phyloP scores from a whole-genome alignment of 1,140 invertebrate genomes.

The Pseudoatta argentina region DNA sequence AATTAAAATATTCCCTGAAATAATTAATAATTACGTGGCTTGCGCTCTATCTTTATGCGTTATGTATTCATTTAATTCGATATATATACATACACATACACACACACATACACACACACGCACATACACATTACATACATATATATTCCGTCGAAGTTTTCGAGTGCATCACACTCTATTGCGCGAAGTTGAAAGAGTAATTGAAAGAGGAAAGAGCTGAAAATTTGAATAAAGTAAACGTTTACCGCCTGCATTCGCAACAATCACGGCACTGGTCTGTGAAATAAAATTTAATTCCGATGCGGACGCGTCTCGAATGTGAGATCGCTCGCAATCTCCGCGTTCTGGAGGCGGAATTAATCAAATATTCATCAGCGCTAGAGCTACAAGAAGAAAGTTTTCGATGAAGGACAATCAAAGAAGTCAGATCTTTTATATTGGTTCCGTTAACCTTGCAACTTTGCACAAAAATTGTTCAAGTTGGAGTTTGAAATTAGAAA shows the following conservation, averaged over 20 bases:
- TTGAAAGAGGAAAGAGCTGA: constrained; percentile 1
- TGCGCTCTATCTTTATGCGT: background rate
- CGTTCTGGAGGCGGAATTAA: constrained; percentile 36
- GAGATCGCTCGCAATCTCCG: constrained; percentile 47
- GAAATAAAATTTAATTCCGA: constrained; percentile 52
- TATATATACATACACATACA: background rate
- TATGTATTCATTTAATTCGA: background rate
- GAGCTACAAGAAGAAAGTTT: constrained; percentile 46
- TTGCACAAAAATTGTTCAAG: background rate
- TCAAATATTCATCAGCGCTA: constrained; percentile 58
- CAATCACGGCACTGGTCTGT: constrained; percentile 31
- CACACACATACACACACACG: background rate
- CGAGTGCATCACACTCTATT: constrained; percentile 10
- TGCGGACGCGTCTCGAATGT: constrained; percentile 37
- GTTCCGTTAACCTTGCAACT: constrained; percentile 3
- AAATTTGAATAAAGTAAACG: constrained; percentile 32
- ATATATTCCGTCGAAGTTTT: background rate
- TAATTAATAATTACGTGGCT: background rate
- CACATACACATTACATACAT: background rate
- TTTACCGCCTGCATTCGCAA: constrained; percentile 37
- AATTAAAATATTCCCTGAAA: background rate
- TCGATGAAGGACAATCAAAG: constrained; percentile 55
- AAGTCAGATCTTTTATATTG: constrained; percentile 29
- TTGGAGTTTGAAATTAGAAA: background rate
- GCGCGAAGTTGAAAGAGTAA: constrained; percentile 31